Evolutionary conservation across 1,140 invertebrate species (phyloP), one percentile per base, ranked within the genome.

Genomic region (Bicyclus anynana): DNA sequence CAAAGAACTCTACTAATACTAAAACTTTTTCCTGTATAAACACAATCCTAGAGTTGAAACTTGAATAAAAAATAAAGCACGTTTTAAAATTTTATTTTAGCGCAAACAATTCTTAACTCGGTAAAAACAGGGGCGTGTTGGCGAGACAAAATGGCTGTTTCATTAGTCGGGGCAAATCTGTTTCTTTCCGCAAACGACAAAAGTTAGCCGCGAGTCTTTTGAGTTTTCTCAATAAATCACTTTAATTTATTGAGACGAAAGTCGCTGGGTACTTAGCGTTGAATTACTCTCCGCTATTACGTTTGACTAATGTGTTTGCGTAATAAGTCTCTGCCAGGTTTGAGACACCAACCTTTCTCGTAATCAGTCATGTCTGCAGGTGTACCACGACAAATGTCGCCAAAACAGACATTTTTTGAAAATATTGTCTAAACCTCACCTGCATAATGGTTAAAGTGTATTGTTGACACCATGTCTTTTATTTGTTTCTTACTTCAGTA

Each of bases 241-340:
- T 68, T 77, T 78, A 83, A 81, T 84, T 80, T 81, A 81, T 81
- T 77, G 74, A 80, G 77, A 82, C 73, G 76, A 78, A 80, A 75
- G 59, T 75, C 59, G 35, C 57, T 53, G 62, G 70, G 57, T 52
- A 70, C 70, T 77, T 77, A 57, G 68, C 72, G 66, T 80, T 70
- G 67, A 73, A 72, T 73, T 77, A 74, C 68, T 69, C 65, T 53
- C 62, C 61, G 64, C 67, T 62, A 69, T 81, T 79, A 65, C 62
- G 57, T 50, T 59, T 69, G 72, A 67, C 65, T 73, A 67, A 73
- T 73, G 67, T 27, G 44, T 16, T 35, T 13, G 29, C 20, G 21
- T 49, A 53, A 59, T 53, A 20, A 59, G 26, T 59, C 51, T 40
- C 33, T 38, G 44, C 49, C 51, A 51, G 29, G 10, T 51, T 51